A percentile compares a stretch with the other conserved stretches of the same genome.
Conservation (phyloP, 2,113 vertebrate species). For the Octodon degus region DNA sequence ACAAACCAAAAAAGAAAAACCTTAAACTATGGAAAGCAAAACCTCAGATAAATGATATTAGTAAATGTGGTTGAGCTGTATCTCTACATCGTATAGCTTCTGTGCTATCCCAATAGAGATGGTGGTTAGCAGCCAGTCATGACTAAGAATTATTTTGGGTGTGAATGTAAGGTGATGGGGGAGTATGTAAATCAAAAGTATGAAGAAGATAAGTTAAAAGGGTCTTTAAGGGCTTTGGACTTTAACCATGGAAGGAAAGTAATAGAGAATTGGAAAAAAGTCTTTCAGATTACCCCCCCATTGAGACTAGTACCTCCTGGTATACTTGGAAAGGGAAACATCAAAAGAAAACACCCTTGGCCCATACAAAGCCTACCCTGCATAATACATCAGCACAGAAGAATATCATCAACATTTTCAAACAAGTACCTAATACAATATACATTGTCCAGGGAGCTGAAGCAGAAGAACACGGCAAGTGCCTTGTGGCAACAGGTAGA, state of each 20-base stretch:
- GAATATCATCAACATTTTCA: not conserved
- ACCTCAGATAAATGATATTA: not conserved
- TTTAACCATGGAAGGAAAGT: not conserved
- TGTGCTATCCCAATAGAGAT: not conserved
- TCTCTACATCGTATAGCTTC: constrained; percentile 15
- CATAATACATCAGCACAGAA: not conserved
- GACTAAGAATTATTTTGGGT: not conserved
- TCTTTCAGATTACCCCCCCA: not conserved
- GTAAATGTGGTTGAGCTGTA: not conserved
- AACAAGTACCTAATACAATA: not conserved
- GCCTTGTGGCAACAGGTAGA: not conserved
- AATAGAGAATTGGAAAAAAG: not conserved
- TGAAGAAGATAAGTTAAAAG: not conserved
- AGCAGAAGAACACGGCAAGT: not conserved
- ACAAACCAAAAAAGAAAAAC: not conserved
- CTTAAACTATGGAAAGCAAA: not conserved
- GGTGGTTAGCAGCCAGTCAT: not conserved
- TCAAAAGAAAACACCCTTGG: not conserved
- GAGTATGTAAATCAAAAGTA: not conserved
- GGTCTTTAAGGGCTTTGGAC: not conserved
- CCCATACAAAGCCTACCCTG: not conserved
- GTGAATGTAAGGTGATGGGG: not conserved
- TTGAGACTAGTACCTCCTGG: not conserved
- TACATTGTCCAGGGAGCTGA: not conserved
- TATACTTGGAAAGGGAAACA: constrained; percentile 40